These are phyloP conservation scores for Trichacis sp. DNA, from an alignment of 2,888 invertebrate species.

Conservation along the genomic window DNA sequence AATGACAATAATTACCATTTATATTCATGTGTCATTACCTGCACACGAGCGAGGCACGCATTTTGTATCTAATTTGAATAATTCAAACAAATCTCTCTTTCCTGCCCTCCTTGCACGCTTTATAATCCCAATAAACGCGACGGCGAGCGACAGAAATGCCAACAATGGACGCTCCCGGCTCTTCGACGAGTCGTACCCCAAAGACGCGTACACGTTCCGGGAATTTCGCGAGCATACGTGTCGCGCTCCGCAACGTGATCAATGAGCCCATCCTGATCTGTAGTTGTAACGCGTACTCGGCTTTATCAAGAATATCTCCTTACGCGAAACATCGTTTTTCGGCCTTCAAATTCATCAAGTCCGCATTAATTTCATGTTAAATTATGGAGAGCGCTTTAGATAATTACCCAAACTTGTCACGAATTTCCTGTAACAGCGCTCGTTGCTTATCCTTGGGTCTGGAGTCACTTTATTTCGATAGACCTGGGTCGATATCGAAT, in stretches of 20 bases:
- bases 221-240: slow-evolving; percentile 4
- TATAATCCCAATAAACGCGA: slow-evolving; percentile 65
- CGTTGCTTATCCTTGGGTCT: slow-evolving; percentile 37
- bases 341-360: background rate
- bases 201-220: slow-evolving; percentile 11
- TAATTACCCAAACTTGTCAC: background rate
- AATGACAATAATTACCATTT: slow-evolving; percentile 69
- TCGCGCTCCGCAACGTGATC: background rate
- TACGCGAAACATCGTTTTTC: background rate
- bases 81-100: slow-evolving; percentile 69
- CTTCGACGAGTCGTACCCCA: slow-evolving; percentile 24
- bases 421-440: background rate
- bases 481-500: too few species aligned
- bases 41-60: slow-evolving; percentile 68
- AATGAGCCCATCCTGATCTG: background rate
- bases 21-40: slow-evolving; percentile 69
- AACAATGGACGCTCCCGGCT: slow-evolving; percentile 15
- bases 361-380: background rate
- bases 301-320: background rate
- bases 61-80: slow-evolving; percentile 69
- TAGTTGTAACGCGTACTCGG: background rate
- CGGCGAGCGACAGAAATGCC: slow-evolving; percentile 54
- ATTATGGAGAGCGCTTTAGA: background rate
- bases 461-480: too few species aligned
- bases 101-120: slow-evolving; percentile 67